Conservation (phyloP, 1,140 invertebrate species). For the Platyura marginata region DNA sequence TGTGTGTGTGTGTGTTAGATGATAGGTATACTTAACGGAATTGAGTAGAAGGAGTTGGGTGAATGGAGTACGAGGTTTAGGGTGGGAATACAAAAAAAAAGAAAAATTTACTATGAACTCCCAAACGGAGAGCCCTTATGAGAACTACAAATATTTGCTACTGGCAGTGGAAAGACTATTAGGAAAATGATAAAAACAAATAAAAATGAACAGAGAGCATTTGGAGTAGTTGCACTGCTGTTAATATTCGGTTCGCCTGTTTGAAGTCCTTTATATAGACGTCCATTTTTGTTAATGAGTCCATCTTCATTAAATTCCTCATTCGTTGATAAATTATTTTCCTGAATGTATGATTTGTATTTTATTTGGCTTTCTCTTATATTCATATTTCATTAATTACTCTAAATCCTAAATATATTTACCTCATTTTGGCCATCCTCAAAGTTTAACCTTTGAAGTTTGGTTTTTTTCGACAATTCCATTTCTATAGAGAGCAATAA, state of each 20-base stretch:
- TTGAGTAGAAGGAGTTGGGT: too few relatives aligned
- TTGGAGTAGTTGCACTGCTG: slow-evolving; percentile 6
- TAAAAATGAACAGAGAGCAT: background rate
- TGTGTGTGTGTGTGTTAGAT: too few relatives aligned
- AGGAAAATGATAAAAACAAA: background rate
- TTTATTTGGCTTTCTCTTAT: too few relatives aligned
- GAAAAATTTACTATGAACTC: background rate
- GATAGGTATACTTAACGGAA: too few relatives aligned
- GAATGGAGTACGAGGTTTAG: too few relatives aligned
- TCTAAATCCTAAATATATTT: background rate
- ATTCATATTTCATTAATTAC: background rate
- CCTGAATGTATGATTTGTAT: background rate
- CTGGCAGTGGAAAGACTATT: background rate
- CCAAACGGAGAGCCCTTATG: background rate
- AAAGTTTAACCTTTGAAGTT: slow-evolving; percentile 12
- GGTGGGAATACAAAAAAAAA: too few relatives aligned
- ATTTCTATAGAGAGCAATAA: slow-evolving; percentile 18
- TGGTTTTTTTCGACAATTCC: slow-evolving; percentile 19
- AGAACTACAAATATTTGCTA: background rate
- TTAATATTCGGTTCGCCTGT: slow-evolving; percentile 9
- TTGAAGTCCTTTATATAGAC: slow-evolving; percentile 18
- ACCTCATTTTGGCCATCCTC: background rate
- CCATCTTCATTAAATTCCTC: slow-evolving; percentile 14
- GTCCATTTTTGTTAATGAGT: slow-evolving; percentile 20
- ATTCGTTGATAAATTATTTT: slow-evolving; percentile 1